Base-by-base conservation (phyloP, 2,113 vertebrate genomes). In the Oreochromis tanganicae region DNA sequence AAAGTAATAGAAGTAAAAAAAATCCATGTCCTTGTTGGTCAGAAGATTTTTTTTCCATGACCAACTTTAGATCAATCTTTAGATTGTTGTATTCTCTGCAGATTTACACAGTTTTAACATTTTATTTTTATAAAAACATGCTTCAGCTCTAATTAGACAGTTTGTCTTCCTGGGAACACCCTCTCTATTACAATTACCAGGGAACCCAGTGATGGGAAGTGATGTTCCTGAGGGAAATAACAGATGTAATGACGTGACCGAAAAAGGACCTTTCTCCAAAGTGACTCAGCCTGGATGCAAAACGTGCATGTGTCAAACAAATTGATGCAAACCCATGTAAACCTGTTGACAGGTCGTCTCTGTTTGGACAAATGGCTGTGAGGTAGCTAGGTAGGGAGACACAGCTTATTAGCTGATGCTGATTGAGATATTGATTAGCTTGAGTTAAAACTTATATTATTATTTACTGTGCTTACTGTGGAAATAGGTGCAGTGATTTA, bases 261-360 rank as follows among this genome's bases (percentile, higher is more conserved):
- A 52, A 52, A 21, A 82, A 85, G 63, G 24, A 21, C 81, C 21
- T 32, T 88, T 54, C 82, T 93, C 80, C 73, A 34, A 88, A 89
- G 68, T 71, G 84, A 84, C 89, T 86, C 73, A 19, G 63, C 61
- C 48, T 29, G 32, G 66, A 96, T 96, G 96, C 95, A 97, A 96
- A 96, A 93, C 13, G 21, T 80, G 80, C 63, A 92, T 87, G n/a
- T 63, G 75, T 88, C 90, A 97, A 95, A 93, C 95, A 97, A 97
- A 97, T 96, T 1, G 36, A 91, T 52, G 80, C 90, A 92, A 88
- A 92, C 90, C 66, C 81, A 96, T 95, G 95, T 95, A 97, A 96
- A 96, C 59, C 46, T 8, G 34, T 54, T 85, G 73, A 94, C 82
- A 68, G 19, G 43, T 61, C 63, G n/a, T 75, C 11, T 32, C 13